phyloP scores from a whole-genome alignment of 64 coral and sea anemone species.

The Hydrozoanthus tunicans region DNA sequence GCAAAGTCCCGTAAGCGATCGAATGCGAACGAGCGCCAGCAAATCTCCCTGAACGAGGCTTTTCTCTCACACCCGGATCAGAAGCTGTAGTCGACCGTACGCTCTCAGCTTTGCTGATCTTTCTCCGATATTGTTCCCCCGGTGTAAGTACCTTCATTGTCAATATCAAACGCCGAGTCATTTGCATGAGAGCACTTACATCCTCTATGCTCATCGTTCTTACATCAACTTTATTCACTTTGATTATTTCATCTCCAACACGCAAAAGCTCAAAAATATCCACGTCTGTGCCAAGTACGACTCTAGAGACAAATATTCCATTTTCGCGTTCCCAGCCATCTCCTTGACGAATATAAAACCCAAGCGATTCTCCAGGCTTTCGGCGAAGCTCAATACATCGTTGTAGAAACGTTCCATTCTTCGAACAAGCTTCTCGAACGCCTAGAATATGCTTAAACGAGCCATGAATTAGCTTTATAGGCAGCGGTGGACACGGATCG shows the following conservation, averaged over 20 bases:
- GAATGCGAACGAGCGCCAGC: constrained; percentile 61
- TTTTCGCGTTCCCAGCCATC: constrained; percentile 93
- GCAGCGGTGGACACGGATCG: constrained; percentile 87
- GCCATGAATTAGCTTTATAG: constrained; percentile 93
- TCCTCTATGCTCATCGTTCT: constrained; percentile 90
- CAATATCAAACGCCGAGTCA: constrained; percentile 88
- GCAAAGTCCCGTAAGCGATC: constrained; percentile 25
- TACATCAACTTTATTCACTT: constrained; percentile 99
- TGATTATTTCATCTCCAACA: constrained; percentile 96
- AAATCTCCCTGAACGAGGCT: constrained; percentile 47
- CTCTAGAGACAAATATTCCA: constrained; percentile 98
- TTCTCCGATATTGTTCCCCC: constrained; percentile 63
- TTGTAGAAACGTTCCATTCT: constrained; percentile 97
- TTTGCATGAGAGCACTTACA: constrained; percentile 99
- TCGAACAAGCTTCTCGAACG: constrained; percentile 93
- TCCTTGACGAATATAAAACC: constrained; percentile 99
- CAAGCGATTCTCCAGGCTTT: constrained; percentile 92
- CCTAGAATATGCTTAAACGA: constrained; percentile 88
- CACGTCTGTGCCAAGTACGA: constrained; percentile 93
- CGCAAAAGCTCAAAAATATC: constrained; percentile 97
- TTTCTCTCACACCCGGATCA: constrained; percentile 46
- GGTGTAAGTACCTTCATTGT: constrained; percentile 97
- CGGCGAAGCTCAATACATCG: constrained; percentile 88
- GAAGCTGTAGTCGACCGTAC: constrained; percentile 45
- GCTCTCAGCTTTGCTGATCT: constrained; percentile 52